Conservation (phyloP, 2,797 vertebrate species). For the Molossus molossus region DNA sequence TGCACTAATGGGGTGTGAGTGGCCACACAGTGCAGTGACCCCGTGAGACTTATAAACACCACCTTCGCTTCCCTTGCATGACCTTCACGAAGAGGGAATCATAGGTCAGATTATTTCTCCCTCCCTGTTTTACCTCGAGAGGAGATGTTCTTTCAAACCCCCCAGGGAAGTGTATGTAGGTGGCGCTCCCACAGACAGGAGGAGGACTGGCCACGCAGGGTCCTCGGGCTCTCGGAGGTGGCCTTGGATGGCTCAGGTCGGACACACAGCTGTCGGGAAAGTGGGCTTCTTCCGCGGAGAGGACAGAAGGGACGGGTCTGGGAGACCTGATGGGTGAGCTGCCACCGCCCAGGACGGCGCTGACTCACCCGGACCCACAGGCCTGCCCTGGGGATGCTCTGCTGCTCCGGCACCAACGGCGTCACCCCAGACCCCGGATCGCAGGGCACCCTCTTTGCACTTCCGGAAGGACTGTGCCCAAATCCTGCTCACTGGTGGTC, state of each 20-base stretch:
- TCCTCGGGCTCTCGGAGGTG: not conserved
- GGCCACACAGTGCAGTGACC: accelerated
- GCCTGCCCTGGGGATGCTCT: not conserved
- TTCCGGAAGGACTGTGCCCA: not conserved
- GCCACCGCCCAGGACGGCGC: not conserved
- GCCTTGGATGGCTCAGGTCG: not conserved
- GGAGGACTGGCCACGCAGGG: not conserved
- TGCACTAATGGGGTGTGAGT: slow-evolving; percentile 63
- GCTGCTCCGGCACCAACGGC: accelerated
- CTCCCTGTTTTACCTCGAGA: not conserved
- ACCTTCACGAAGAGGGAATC: not conserved
- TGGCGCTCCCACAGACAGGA: no score
- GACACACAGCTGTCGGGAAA: not conserved
- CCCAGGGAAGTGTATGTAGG: not conserved
- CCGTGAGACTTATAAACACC: not conserved
- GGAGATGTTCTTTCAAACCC: not conserved
- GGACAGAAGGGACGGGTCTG: not conserved
- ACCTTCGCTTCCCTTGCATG: not conserved
- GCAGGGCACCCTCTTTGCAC: accelerated
- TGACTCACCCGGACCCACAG: not conserved
- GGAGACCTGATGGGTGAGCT: not conserved
- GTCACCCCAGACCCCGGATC: not conserved
- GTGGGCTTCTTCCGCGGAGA: not conserved
- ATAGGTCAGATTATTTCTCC: not conserved
- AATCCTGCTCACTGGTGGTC: not conserved